Base-by-base conservation (phyloP, 2,113 vertebrate genomes). In the Lepisosteus oculatus region DNA sequence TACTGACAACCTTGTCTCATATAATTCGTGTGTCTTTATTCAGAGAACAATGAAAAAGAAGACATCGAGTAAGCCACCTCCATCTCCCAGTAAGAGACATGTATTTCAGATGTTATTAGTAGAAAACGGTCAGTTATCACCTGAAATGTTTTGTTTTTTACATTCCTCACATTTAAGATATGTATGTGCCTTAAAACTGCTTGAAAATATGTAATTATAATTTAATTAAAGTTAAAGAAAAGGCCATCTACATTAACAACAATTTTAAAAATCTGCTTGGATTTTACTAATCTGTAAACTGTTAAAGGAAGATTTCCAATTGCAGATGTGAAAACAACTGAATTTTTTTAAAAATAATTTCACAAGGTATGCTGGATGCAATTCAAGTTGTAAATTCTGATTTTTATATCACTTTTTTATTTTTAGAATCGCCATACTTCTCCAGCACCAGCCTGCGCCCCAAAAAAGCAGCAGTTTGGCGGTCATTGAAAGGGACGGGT, bases 381-480 rank as follows among this genome's bases (percentile, higher is more conserved):
- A 15, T 61, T 57, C 43, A 73, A 61, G 17, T 70, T 71, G 61
- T 64, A 17, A 63, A 41, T 29, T 0, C 67, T 8, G 63, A 42
- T 29, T 65, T 65, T 77, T 61, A 43, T 70, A 12, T 68, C 14
- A 75, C 43, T 51, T 0, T 65, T 81, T 65, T 71, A 57, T 79
- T 74, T 84, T 13, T 0, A 98, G 96, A 88, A 79, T 98, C 97
- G 70, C 95, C 95, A 0, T 98, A 97, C 80, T 83, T 88, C 76
- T 90, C 88, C 29, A 94, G 91, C 74, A 79, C 89, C 72, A 89
- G 85, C 9, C 51, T 93, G 69, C 89, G 89, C 68, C 83, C 93
- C 0, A 93, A 80, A 69, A 93, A 89, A 83, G 68, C 79, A 70
- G 77, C 88, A 0, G 81, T 90, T 71, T 93, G 93, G 93, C 77